Percentiles rank a stretch among this genome's conserved stretches.
phyloP scores from a whole-genome alignment of 2,888 invertebrate species.

The Cataglyphis altisquamis region DNA sequence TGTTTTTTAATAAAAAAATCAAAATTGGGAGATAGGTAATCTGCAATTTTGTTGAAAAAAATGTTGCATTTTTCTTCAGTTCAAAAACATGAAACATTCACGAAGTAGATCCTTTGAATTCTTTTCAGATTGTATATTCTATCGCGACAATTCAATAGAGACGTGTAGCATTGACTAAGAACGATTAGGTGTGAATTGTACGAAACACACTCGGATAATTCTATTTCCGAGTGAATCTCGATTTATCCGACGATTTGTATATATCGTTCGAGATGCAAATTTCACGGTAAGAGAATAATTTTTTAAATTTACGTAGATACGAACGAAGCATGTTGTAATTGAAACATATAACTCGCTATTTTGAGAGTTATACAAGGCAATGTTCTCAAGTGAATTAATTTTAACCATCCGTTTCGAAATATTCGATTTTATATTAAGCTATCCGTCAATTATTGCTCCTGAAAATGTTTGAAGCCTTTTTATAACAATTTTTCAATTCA shows the following conservation, averaged over 20 bases:
- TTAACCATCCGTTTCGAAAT: background rate
- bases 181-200: background rate
- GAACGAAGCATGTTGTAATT: background rate
- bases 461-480: background rate
- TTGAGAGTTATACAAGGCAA: background rate
- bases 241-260: background rate
- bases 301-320: constrained; percentile 1
- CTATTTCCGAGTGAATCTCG: background rate
- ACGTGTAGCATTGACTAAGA: background rate
- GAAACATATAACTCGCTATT: background rate
- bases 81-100: background rate
- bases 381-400: background rate
- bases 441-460: background rate
- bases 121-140: constrained; percentile 1
- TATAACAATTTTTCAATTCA: background rate
- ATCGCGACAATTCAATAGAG: background rate
- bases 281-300: constrained; percentile 1
- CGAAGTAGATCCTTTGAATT: background rate
- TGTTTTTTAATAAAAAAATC: background rate
- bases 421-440: background rate
- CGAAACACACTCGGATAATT: background rate
- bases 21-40: background rate
- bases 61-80: background rate
- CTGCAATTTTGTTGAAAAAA: background rate
- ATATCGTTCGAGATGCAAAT: constrained; percentile 11